Percentiles rank a stretch among this genome's conserved stretches.
These are phyloP conservation scores for Crypturellus tataupa DNA, from an alignment of 2,797 vertebrate genomes.

Conservation along the genomic window DNA sequence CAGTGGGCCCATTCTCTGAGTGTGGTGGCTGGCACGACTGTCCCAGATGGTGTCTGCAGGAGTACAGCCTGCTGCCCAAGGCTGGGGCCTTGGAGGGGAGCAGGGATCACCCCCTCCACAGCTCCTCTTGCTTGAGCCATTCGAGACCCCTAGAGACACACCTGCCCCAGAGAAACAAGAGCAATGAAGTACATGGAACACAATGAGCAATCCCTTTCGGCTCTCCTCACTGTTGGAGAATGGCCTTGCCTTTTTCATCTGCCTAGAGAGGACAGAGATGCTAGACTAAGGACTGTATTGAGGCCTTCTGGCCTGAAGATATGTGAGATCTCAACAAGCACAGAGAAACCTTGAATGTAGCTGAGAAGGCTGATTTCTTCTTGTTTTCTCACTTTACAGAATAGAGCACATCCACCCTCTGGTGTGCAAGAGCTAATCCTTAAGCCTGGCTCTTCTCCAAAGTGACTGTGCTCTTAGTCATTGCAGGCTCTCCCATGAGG, in stretches of 20 bases:
- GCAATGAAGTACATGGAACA: neutral
- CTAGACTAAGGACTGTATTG: neutral
- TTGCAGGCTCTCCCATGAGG: neutral
- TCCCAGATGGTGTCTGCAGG: neutral
- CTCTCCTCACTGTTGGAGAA: accelerated
- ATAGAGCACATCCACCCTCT: neutral
- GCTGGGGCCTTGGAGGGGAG: neutral
- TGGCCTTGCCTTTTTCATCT: accelerated
- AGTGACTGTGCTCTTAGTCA: neutral
- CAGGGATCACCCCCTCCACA: neutral
- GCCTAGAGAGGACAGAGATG: neutral
- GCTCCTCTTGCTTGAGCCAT: neutral
- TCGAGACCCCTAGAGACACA: neutral
- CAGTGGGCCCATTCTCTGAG: neutral
- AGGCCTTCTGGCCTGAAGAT: neutral
- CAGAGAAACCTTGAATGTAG: neutral
- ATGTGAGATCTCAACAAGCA: neutral
- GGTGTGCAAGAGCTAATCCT: slow-evolving; percentile 27
- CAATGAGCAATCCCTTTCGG: neutral
- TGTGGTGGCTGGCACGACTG: neutral
- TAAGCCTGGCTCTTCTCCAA: neutral
- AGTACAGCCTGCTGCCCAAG: neutral
- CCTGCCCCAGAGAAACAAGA: neutral
- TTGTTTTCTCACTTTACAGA: neutral
- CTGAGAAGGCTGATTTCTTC: neutral